Evolutionary conservation across 2,797 vertebrate genomes (phyloP), one percentile per base, ranked within the genome.

Genomic region (Pteronotus mesoamericanus): DNA sequence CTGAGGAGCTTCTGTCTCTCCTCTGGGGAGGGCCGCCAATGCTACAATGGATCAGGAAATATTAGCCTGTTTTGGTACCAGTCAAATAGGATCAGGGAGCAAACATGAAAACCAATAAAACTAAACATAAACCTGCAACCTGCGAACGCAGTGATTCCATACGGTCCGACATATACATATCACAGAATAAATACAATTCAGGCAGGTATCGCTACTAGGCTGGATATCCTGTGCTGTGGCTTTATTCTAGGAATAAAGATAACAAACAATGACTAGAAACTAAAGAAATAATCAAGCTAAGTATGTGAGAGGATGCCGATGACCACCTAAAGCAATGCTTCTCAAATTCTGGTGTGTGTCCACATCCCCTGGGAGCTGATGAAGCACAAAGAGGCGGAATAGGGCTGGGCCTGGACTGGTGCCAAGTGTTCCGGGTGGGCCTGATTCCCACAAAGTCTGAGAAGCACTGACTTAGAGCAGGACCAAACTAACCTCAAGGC

Each of bases 161-260:
- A 48, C 1, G 37, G 78, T 37, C 86, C 26, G 24, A 44, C 48
- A 68, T 29, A 16, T 2, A n/a, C 14, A 6, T 9, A 29, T n/a
- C 61, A 78, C 18, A 61, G 64, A 93, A 75, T 9, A 75, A 68
- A 66, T 9, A 44, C 2, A 32, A 21, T 24, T 51, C 69, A 42
- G 14, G 75, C 15, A 14, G 21, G 11, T 22, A 34, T 16, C 51
- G 32, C 48, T 22, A 48, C 8, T 48, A 10, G 32, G 26, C 32
- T 37, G 16, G 34, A 32, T 16, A 37, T 21, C 26, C n/a, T 42
- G 32, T 4, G 9, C 15, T 44, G 39, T n/a, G 75, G 71, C 15
- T 93, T 89, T 94, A n/a, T 66, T 91, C 69, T 91, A 55, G 66
- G 84, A 91, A 75, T 48, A 91, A 71, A 86, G 53, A 55, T 53